Evolutionary conservation across 2,113 vertebrate genomes (phyloP).

Genomic region (Pseudopodoces humilis): DNA sequence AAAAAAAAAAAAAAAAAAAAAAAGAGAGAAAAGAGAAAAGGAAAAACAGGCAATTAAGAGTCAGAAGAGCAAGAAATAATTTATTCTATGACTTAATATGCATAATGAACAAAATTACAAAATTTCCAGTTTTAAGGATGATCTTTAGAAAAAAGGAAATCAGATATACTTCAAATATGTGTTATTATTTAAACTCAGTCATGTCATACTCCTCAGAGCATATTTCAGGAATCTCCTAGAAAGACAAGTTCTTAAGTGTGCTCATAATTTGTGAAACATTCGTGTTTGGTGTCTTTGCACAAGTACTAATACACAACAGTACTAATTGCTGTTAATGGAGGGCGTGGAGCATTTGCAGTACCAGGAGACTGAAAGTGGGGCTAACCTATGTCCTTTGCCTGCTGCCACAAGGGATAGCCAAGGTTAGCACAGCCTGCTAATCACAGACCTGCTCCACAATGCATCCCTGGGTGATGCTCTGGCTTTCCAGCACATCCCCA

Average conservation of each 20-base stretch:
- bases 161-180: background rate
- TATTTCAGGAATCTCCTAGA: background rate
- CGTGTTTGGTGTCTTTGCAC: background rate
- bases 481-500: background rate
- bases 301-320: background rate
- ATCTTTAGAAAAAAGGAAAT: background rate
- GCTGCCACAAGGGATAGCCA: background rate
- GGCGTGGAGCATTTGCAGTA: background rate
- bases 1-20: too few relatives aligned
- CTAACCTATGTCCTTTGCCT: background rate
- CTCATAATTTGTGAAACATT: background rate
- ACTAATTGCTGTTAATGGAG: background rate
- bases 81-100: background rate
- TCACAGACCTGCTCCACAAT: background rate
- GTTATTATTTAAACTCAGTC: background rate
- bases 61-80: background rate
- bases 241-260: background rate
- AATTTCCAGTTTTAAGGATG: background rate
- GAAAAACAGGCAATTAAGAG: background rate
- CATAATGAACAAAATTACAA: background rate
- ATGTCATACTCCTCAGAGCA: background rate
- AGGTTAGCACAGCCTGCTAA: background rate
- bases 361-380: background rate
- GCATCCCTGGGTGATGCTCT: background rate
- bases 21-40: background rate